Percentiles rank a stretch among this genome's conserved stretches.
Conservation (phyloP, 35 echinoderm and acorn worm genomes). For the Lytechinus pictus region DNA sequence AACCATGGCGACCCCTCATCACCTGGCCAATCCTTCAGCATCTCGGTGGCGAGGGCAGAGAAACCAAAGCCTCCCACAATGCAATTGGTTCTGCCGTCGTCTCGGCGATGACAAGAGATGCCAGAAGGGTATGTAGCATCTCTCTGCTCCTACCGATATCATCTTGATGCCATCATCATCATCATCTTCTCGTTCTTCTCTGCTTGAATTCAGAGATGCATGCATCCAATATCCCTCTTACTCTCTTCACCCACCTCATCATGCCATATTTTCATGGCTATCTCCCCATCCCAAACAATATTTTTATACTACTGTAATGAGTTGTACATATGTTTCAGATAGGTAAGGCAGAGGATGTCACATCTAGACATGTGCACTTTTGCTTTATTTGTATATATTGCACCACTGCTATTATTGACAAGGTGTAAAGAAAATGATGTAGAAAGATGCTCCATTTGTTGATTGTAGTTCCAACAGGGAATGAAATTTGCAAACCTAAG, state of each 20-base stretch:
- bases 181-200: background rate
- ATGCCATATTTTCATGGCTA: background rate
- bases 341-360: background rate
- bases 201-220: background rate
- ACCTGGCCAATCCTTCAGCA: background rate
- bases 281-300: background rate
- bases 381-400: background rate
- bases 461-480: background rate
- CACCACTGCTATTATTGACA: background rate
- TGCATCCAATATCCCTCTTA: background rate
- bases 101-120: constrained; percentile 3
- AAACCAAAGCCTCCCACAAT: constrained; percentile 3
- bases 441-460: background rate
- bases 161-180: background rate
- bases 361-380: background rate
- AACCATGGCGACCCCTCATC: background rate
- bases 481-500: background rate
- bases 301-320: background rate
- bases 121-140: background rate
- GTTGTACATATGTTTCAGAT: background rate
- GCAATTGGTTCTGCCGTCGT: background rate
- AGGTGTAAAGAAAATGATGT: background rate
- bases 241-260: background rate
- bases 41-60: background rate
- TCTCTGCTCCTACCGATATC: background rate